A percentile compares a stretch with the other conserved stretches of the same genome.
These are phyloP conservation scores for Lontra canadensis DNA, from an alignment of 2,113 vertebrate genomes.

Conservation along the genomic window DNA sequence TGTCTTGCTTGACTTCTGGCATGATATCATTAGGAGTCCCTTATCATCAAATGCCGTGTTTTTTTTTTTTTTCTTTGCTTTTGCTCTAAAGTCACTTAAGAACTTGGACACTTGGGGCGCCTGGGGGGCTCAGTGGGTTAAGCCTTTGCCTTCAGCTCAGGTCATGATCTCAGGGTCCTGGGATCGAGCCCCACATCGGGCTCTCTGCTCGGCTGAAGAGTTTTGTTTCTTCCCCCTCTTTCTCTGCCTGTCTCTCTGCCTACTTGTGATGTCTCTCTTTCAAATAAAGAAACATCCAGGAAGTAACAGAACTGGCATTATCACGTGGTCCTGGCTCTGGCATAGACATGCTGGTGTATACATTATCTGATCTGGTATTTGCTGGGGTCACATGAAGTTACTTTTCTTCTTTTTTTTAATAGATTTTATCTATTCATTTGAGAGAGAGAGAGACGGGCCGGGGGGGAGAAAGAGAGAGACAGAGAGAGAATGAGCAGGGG, in stretches of 20 bases:
- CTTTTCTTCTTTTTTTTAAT: no score
- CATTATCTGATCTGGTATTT: background rate
- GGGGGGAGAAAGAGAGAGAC: background rate
- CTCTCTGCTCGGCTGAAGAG: no score
- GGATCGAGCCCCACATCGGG: no score
- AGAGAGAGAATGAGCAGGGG: background rate
- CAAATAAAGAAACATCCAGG: background rate
- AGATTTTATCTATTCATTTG: background rate
- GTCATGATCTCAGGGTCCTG: no score
- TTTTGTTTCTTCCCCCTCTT: no score
- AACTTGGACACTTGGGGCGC: background rate
- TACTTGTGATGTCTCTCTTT: no score
- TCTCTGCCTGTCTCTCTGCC: no score
- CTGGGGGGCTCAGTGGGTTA: no score
- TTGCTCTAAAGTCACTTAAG: background rate
- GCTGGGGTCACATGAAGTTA: background rate
- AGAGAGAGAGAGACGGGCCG: background rate
- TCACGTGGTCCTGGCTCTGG: rapidly evolving
- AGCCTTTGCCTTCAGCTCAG: no score
- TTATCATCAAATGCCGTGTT: background rate
- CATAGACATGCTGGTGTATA: rapidly evolving
- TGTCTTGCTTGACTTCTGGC: background rate
- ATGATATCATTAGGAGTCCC: background rate
- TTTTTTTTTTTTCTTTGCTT: background rate
- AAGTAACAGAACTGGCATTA: rapidly evolving